Base-by-base conservation (phyloP, 53 echinoderm and acorn worm species). In the Crossaster papposus region DNA sequence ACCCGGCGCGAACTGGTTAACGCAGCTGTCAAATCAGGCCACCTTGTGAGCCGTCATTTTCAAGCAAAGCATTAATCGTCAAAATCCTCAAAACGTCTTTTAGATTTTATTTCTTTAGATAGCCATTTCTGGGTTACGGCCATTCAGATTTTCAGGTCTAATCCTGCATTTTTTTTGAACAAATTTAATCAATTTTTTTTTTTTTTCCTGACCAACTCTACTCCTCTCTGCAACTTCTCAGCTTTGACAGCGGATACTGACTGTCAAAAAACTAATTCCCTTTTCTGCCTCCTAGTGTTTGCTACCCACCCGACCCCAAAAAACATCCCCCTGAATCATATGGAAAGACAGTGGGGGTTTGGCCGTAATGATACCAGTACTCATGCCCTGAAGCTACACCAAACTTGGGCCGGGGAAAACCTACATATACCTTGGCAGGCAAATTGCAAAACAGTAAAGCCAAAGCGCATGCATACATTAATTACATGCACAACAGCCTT, bases 191-290 rank as follows among this genome's bases (percentile, higher is more conserved):
- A 17, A 8, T 24, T 65, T 70, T 83, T 81, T 81, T 54, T 33
- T n/a, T 7, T 36, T 83, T 28, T 65, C 17, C 3, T 10, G 53
- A 58, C 58, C 15, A 58, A 11, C 2, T 58, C 15, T 18, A 11
- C 22, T 20, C 22, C n/a, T 28, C 62, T 71, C 85, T 85, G 85
- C 51, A 85, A 85, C 85, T 54, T 85, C 72, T 85, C 85, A 85
- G 65, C 85, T 54, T 44, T 4, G 83, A 32, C 85, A 85, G 53
- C 85, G 85, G 85, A 85, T 85, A 31, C 73, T 44, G 72, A 52
- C 51, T 85, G 85, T 85, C 85, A 85, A 54, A 30, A n/a, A 72
- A 32, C 31, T 72, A 85, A 72, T 85, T 73, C 85, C 85, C 52
- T 51, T 52, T 32, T 52, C n/a, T 30, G 36, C 85, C 85, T 72